phyloP scores from a whole-genome alignment of 2,888 invertebrate species.

The Coelinius sp. region DNA sequence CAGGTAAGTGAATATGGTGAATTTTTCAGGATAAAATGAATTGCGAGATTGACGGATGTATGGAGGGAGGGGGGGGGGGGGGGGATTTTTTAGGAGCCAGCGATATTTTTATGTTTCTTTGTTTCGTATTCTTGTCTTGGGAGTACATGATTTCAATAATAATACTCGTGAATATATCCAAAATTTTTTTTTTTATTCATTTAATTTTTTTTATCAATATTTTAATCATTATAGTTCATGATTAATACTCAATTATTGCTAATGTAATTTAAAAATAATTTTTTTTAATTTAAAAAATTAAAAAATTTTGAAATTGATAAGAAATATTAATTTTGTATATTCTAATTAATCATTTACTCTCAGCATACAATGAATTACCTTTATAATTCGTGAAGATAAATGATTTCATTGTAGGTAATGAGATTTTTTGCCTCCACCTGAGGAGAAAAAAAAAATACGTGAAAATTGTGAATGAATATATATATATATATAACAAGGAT shows the following conservation, averaged over 20 bases:
- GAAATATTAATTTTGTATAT: too few species aligned
- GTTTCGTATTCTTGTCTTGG: neutral
- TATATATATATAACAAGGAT: neutral
- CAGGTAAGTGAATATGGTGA: conserved; percentile 46
- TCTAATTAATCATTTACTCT: too few species aligned
- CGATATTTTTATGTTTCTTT: neutral
- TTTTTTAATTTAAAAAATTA: too few species aligned
- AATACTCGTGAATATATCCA: too few species aligned
- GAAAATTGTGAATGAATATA: neutral
- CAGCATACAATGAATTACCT: neutral
- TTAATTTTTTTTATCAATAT: too few species aligned
- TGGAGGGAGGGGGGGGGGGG: neutral
- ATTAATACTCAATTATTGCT: too few species aligned
- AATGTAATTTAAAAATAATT: too few species aligned
- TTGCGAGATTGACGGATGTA: too few species aligned
- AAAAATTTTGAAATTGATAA: too few species aligned
- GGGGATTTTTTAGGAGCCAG: neutral
- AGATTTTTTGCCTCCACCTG: neutral
- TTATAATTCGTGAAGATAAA: neutral
- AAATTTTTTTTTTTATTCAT: too few species aligned
- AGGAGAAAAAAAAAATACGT: neutral
- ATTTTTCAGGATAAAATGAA: conserved; percentile 38
- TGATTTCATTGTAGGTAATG: neutral
- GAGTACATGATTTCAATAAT: too few species aligned
- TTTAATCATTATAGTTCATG: too few species aligned